These are phyloP conservation scores for Andrena camellia DNA, from an alignment of 2,888 invertebrate species.

Conservation along the genomic window DNA sequence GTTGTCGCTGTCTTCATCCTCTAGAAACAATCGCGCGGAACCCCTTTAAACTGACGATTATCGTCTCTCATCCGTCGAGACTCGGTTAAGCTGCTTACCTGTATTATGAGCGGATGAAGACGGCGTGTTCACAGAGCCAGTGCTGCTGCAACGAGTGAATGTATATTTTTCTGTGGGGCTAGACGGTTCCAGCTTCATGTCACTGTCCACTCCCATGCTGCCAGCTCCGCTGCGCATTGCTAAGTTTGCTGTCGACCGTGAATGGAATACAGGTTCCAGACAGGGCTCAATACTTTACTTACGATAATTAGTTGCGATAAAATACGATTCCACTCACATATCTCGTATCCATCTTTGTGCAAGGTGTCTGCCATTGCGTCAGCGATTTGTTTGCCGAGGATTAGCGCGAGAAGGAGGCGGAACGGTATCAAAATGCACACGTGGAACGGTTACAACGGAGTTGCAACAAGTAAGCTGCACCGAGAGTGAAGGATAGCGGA, in stretches of 20 bases:
- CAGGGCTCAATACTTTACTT: neutral
- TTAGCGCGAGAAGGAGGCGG: conserved; percentile 12
- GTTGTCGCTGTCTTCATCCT: conserved; percentile 89
- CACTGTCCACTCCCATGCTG: conserved; percentile 79
- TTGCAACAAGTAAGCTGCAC: conserved; percentile 44
- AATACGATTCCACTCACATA: conserved; percentile 72
- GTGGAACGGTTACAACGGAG: conserved; percentile 67
- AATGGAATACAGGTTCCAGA: conserved; percentile 2
- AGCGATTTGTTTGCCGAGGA: conserved; percentile 3
- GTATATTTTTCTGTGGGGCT: conserved; percentile 87
- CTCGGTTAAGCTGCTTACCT: conserved; percentile 85
- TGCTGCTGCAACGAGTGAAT: conserved; percentile 91
- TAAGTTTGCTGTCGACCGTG: conserved; percentile 54
- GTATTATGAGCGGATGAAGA: conserved; percentile 93
- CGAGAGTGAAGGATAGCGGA: conserved; percentile 1
- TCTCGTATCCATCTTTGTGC: conserved; percentile 78
- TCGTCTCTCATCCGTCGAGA: neutral
- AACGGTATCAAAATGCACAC: conserved; percentile 51
- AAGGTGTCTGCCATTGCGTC: conserved; percentile 77
- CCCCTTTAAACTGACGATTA: neutral
- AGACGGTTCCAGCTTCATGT: conserved; percentile 87
- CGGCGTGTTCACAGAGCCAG: conserved; percentile 92
- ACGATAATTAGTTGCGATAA: neutral
- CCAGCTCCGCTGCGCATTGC: conserved; percentile 62
- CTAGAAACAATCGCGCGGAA: conserved; percentile 78